A percentile compares a stretch with the other conserved stretches of the same genome.
Evolutionary conservation across 2,797 vertebrate species (phyloP).

Genomic region (Sebastes umbrosus): DNA sequence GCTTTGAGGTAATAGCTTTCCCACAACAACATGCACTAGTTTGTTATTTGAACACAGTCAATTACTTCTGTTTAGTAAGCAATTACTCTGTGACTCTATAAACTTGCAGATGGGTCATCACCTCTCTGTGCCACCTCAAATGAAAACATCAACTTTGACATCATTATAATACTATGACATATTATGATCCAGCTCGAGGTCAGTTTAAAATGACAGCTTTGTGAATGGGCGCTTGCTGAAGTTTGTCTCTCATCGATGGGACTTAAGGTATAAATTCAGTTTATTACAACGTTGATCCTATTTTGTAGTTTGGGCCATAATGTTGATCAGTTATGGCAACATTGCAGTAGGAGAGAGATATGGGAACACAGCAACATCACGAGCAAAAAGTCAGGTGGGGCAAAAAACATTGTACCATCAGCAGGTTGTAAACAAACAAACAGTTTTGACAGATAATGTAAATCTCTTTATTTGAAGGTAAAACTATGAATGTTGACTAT

Average conservation of each 20-base stretch:
- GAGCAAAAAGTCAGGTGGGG: neutral
- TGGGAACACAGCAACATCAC: neutral
- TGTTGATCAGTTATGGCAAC: neutral
- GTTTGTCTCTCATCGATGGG: neutral
- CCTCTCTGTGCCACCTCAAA: neutral
- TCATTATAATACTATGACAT: neutral
- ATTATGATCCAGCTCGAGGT: neutral
- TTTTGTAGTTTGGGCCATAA: neutral
- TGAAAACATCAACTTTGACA: conserved; percentile 17
- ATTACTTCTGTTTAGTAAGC: conserved; percentile 8
- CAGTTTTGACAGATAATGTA: neutral
- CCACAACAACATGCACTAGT: conserved; percentile 44
- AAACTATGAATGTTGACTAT: neutral
- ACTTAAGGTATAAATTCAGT: neutral
- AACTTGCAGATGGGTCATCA: neutral
- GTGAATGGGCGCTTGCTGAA: neutral
- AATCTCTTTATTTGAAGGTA: neutral
- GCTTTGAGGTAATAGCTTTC: conserved; percentile 49
- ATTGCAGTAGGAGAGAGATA: neutral
- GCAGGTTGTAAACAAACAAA: neutral
- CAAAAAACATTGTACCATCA: neutral
- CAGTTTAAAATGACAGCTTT: conserved; percentile 5
- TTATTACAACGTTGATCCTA: neutral
- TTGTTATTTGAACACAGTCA: conserved; percentile 30
- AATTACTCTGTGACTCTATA: conserved; percentile 1